Evolutionary conservation across 2,888 invertebrate species (phyloP).

Genomic region (Geophilus truncorum): DNA sequence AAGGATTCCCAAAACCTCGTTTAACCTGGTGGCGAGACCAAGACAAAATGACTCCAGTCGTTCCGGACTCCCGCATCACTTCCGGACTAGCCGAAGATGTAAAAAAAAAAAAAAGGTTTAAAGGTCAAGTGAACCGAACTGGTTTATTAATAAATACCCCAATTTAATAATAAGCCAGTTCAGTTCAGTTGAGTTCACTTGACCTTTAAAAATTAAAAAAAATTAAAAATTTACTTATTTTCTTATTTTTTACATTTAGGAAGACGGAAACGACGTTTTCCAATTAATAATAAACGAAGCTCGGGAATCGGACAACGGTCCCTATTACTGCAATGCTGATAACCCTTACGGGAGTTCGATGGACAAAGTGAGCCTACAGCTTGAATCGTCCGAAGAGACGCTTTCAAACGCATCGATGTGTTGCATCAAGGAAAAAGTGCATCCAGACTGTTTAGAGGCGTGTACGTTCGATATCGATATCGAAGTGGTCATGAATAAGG

Average conservation of each 20-base stretch:
- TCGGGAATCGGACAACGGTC: constrained; percentile 65
- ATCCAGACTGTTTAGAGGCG: constrained; percentile 70
- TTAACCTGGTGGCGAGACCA: constrained; percentile 78
- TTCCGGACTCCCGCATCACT: background rate
- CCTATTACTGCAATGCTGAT: constrained; percentile 78
- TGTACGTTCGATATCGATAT: constrained; percentile 74
- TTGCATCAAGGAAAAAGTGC: constrained; percentile 73
- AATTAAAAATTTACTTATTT: background rate
- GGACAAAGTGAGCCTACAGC: constrained; percentile 31
- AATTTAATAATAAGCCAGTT: too few species aligned
- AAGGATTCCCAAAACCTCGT: constrained; percentile 72
- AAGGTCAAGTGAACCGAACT: too few species aligned
- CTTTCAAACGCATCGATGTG: constrained; percentile 53
- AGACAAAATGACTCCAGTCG: constrained; percentile 49
- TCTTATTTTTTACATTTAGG: constrained; percentile 47
- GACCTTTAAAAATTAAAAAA: background rate
- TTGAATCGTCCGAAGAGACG: background rate
- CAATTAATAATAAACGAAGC: constrained; percentile 67
- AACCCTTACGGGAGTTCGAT: constrained; percentile 63
- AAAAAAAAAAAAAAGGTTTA: too few species aligned
- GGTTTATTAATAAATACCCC: too few species aligned
- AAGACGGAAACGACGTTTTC: constrained; percentile 67
- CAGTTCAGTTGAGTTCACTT: too few species aligned
- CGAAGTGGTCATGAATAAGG: constrained; percentile 72
- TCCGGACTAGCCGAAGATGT: background rate